These are phyloP conservation scores for Cyprinodon variegatus DNA, from an alignment of 2,113 vertebrate species.

Conservation along the genomic window DNA sequence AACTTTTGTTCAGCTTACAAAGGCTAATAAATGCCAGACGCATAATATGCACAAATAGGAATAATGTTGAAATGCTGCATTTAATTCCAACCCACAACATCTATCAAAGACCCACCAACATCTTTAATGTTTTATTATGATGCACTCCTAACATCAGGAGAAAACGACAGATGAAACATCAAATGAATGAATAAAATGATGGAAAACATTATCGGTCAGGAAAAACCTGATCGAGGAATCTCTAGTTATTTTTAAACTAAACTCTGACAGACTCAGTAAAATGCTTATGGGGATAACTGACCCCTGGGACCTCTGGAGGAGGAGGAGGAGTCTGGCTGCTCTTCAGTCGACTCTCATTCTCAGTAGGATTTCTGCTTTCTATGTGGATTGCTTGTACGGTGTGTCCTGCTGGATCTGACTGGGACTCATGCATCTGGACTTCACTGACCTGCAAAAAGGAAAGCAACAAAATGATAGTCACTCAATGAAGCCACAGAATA, in stretches of 20 bases:
- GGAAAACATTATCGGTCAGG: neutral
- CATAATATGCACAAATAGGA: no score
- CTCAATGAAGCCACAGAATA: slow-evolving; percentile 1
- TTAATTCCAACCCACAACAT: no score
- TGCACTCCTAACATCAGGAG: no score
- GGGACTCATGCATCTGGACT: slow-evolving; percentile 83
- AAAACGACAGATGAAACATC: neutral
- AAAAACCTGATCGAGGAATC: neutral
- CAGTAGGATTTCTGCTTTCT: slow-evolving; percentile 63
- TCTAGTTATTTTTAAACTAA: neutral
- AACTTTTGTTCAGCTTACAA: no score
- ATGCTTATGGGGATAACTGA: slow-evolving; percentile 49
- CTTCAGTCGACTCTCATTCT: slow-evolving; percentile 75
- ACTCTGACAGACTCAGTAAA: slow-evolving; percentile 1
- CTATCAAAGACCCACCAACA: no score
- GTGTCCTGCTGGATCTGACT: slow-evolving; percentile 78
- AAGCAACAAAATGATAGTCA: slow-evolving; percentile 18
- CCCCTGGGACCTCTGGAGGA: slow-evolving; percentile 68
- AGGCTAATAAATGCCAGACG: no score
- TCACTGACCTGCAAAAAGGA: slow-evolving; percentile 64
- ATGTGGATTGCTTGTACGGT: slow-evolving; percentile 71
- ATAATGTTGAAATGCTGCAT: no score
- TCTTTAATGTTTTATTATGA: no score
- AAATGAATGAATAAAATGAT: neutral
- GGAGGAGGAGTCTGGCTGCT: slow-evolving; percentile 64